phyloP scores from a whole-genome alignment of 2,113 vertebrate species.

The Tenebrosternarchus preto region DNA sequence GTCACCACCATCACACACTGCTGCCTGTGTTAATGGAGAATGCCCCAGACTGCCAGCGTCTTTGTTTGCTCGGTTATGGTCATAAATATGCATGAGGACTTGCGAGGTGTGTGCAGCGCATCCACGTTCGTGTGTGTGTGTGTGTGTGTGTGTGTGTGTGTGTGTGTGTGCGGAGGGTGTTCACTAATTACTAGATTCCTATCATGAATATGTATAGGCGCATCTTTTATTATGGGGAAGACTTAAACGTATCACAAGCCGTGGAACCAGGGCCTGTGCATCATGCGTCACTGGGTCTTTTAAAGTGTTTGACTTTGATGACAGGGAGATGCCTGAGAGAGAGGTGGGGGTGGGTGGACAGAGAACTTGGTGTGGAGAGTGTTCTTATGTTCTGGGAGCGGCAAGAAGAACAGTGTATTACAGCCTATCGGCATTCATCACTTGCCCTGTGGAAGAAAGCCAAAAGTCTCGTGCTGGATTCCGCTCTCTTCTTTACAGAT shows the following conservation, averaged over 20 bases:
- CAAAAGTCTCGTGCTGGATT: slow-evolving; percentile 23
- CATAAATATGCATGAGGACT: slow-evolving; percentile 80
- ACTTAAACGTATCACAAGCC: slow-evolving; percentile 74
- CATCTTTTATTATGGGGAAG: slow-evolving; percentile 80
- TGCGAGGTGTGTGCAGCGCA: slow-evolving; percentile 43
- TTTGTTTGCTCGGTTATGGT: slow-evolving; percentile 76
- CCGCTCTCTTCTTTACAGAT: slow-evolving; percentile 43
- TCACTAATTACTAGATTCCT: slow-evolving; percentile 82
- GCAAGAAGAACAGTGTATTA: slow-evolving; percentile 29
- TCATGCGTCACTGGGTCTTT: slow-evolving; percentile 55
- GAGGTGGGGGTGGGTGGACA: slow-evolving; percentile 2
- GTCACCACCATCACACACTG: slow-evolving; percentile 77
- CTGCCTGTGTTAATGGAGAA: slow-evolving; percentile 79
- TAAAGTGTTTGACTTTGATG: slow-evolving; percentile 63
- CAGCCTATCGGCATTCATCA: background rate
- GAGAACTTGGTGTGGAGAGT: slow-evolving; percentile 39
- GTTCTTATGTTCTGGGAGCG: slow-evolving; percentile 45
- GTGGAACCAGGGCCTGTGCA: slow-evolving; percentile 23
- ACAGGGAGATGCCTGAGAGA: slow-evolving; percentile 61
- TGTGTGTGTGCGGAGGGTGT: slow-evolving; percentile 41
- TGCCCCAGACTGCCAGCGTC: slow-evolving; percentile 73
- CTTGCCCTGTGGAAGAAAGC: background rate
- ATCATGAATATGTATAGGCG: slow-evolving; percentile 83
- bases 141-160: slow-evolving; percentile 49
- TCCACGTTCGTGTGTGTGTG: slow-evolving; percentile 45